A percentile compares a stretch with the other conserved stretches of the same genome.
Evolutionary conservation across 2,888 invertebrate genomes (phyloP).

Genomic region (Dryocosmus kuriphilus): DNA sequence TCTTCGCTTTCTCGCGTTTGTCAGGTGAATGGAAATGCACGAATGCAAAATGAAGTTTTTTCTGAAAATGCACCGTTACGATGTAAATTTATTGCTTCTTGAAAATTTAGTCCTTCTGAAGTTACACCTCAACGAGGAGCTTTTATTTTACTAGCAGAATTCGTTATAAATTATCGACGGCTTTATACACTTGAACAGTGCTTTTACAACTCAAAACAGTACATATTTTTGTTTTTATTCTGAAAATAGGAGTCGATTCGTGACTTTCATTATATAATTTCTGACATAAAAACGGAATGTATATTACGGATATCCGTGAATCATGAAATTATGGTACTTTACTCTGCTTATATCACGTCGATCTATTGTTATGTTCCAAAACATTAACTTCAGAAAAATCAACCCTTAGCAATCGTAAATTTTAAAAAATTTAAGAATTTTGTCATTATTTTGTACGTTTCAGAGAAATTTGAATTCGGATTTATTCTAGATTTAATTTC

Average conservation of each 20-base stretch:
- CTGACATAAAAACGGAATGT: conserved; percentile 3
- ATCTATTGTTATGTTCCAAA: background rate
- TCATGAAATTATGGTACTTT: conserved; percentile 5
- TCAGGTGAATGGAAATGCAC: conserved; percentile 29
- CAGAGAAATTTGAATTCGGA: no score
- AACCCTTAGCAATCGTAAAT: no score
- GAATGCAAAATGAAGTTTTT: conserved; percentile 22
- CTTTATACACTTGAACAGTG: background rate
- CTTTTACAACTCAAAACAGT: background rate
- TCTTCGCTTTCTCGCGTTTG: conserved; percentile 23
- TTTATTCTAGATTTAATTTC: no score
- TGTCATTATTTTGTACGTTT: no score
- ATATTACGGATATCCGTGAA: conserved; percentile 3
- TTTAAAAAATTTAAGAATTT: no score
- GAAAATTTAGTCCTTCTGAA: background rate
- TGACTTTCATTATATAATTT: conserved; percentile 10
- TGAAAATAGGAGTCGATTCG: background rate
- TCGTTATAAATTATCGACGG: background rate
- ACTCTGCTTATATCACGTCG: background rate
- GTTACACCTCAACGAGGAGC: background rate
- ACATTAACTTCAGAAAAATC: no score
- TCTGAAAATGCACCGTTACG: background rate
- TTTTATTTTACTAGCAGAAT: background rate
- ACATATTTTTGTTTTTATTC: background rate
- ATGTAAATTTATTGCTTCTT: background rate